Conservation (phyloP, 2,888 invertebrate genomes). For the Dasysyrphus tricinctus region DNA sequence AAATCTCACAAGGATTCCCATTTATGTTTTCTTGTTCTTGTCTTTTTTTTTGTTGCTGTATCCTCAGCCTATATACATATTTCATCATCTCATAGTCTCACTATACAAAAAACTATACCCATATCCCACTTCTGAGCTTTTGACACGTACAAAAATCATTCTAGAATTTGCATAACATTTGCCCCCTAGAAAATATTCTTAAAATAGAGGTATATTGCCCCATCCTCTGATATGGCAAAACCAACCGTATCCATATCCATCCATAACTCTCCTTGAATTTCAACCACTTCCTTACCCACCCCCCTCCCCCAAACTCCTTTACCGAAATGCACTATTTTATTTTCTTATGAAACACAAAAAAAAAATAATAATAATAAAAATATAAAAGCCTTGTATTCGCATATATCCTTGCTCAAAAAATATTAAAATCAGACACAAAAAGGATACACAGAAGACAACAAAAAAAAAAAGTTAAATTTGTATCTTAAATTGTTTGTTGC, state of each 20-base stretch:
- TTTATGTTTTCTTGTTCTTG: slow-evolving; percentile 42
- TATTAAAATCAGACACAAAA: slow-evolving; percentile 70
- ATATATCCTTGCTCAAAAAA: slow-evolving; percentile 70
- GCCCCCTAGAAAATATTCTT: slow-evolving; percentile 43
- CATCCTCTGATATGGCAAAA: slow-evolving; percentile 17
- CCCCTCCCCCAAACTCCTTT: neutral
- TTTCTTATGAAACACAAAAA: slow-evolving; percentile 47
- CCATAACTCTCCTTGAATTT: neutral
- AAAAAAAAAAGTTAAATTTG: slow-evolving; percentile 54
- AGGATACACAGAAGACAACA: slow-evolving; percentile 56
- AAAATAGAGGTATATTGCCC: slow-evolving; percentile 23
- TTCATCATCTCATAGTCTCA: neutral
- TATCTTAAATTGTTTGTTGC: slow-evolving; percentile 72
- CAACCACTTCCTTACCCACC: neutral
- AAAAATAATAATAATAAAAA: slow-evolving; percentile 23
- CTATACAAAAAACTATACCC: slow-evolving; percentile 2
- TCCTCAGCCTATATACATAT: neutral
- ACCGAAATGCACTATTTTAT: slow-evolving; percentile 71
- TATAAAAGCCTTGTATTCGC: slow-evolving; percentile 63
- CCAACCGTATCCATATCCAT: slow-evolving; percentile 31
- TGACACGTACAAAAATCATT: slow-evolving; percentile 74
- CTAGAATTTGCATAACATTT: slow-evolving; percentile 72
- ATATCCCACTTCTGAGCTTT: slow-evolving; percentile 51
- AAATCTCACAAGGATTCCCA: slow-evolving; percentile 68
- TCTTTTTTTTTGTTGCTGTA: neutral